Conservation (phyloP, 2,888 invertebrate genomes). For the Chrysolina oricalcia region DNA sequence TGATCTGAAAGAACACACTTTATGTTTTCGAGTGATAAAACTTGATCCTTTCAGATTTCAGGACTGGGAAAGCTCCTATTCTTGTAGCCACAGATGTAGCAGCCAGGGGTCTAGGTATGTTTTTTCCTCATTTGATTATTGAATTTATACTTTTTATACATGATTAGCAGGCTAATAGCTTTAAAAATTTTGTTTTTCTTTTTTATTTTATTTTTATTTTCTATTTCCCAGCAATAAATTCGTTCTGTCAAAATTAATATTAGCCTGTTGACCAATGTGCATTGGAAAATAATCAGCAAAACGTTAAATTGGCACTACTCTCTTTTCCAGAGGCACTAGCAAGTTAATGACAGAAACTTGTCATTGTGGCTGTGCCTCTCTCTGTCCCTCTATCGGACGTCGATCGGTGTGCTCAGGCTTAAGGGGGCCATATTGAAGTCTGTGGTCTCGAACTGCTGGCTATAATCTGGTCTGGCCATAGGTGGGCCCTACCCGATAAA, state of each 20-base stretch:
- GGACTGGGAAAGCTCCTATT: slow-evolving; percentile 88
- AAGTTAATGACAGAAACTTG: slow-evolving; percentile 68
- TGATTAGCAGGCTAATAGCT: slow-evolving; percentile 66
- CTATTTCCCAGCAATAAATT: slow-evolving; percentile 35
- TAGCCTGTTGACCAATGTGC: slow-evolving; percentile 68
- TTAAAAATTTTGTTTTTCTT: slow-evolving; percentile 55
- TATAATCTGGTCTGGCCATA: slow-evolving; percentile 58
- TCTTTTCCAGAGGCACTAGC: slow-evolving; percentile 73
- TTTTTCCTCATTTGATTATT: background rate
- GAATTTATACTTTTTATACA: slow-evolving; percentile 38
- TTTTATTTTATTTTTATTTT: slow-evolving; percentile 53
- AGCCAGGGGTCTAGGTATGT: slow-evolving; percentile 92
- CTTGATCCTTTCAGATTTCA: slow-evolving; percentile 80
- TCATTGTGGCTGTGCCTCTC: slow-evolving; percentile 72
- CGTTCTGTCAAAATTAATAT: slow-evolving; percentile 53
- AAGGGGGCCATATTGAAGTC: slow-evolving; percentile 66
- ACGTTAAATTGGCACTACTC: slow-evolving; percentile 70
- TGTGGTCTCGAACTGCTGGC: slow-evolving; percentile 63
- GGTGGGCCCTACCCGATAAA: slow-evolving; percentile 53
- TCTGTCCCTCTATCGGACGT: slow-evolving; percentile 47
- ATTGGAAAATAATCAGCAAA: slow-evolving; percentile 58
- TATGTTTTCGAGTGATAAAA: no score
- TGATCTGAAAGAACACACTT: no score
- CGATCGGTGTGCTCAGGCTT: slow-evolving; percentile 54
- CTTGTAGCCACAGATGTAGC: slow-evolving; percentile 96